Conservation (phyloP, 2,113 vertebrate species). For the Rhombomys opimus region DNA sequence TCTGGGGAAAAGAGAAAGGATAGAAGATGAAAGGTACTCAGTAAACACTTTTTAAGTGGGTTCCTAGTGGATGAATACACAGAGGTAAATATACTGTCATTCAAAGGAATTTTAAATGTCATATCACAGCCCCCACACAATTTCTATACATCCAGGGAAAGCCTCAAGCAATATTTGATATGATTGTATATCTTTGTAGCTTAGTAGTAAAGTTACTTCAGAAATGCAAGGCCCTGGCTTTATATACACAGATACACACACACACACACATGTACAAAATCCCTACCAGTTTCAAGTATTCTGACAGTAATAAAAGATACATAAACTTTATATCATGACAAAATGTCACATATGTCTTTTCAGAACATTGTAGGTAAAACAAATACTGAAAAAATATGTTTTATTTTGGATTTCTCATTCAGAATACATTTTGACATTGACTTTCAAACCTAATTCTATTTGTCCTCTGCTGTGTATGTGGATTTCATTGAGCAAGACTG, state of each 20-base stretch:
- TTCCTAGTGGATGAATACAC: not conserved
- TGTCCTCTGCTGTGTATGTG: not conserved
- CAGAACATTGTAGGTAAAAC: not conserved
- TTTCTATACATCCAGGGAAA: not conserved
- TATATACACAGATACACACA: not conserved
- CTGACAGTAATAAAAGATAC: not conserved
- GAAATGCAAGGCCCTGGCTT: not conserved
- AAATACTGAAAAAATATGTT: not conserved
- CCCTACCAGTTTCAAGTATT: not conserved
- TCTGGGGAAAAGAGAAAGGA: not conserved
- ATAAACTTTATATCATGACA: not conserved
- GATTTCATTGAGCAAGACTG: not conserved
- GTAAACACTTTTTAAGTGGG: not conserved
- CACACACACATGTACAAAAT: not conserved
- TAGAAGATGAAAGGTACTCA: not conserved
- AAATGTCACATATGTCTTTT: not conserved
- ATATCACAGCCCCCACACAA: not conserved
- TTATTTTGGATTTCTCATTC: not conserved
- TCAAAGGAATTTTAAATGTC: not conserved
- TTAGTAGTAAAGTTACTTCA: not conserved
- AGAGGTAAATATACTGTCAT: not conserved
- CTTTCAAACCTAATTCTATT: not conserved
- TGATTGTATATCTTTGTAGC: not conserved
- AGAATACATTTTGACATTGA: not conserved
- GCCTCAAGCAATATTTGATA: not conserved